Conservation (phyloP, 2,797 vertebrate genomes). For the Gastrophryne carolinensis region DNA sequence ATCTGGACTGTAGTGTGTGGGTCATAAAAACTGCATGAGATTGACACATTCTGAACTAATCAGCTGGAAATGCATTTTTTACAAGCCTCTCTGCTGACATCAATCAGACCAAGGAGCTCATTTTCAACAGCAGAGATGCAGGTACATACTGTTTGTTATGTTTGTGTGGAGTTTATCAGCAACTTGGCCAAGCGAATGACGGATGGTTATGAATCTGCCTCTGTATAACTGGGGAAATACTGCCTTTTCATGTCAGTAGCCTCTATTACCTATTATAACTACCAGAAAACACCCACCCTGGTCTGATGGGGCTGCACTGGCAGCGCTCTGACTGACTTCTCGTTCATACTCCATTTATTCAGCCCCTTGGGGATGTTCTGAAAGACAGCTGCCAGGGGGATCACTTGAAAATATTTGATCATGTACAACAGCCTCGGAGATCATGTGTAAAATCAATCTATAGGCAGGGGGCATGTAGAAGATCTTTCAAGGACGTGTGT, state of each 20-base stretch:
- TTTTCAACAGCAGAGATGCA: slow-evolving; percentile 74
- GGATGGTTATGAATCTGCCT: slow-evolving; percentile 76
- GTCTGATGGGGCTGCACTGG: slow-evolving; percentile 53
- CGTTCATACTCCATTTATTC: slow-evolving; percentile 34
- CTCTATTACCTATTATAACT: slow-evolving; percentile 60
- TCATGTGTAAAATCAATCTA: no score
- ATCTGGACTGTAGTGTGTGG: slow-evolving; percentile 73
- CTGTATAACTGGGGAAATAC: slow-evolving; percentile 68
- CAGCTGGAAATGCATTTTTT: slow-evolving; percentile 80
- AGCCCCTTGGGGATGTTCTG: slow-evolving; percentile 13
- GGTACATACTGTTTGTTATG: slow-evolving; percentile 73
- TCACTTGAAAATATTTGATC: no score
- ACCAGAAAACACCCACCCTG: slow-evolving; percentile 57
- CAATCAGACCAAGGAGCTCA: slow-evolving; percentile 77
- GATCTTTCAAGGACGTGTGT: no score
- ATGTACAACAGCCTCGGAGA: no score
- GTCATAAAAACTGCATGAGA: slow-evolving; percentile 75
- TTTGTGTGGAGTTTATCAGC: slow-evolving; percentile 75
- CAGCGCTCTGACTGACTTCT: slow-evolving; percentile 41
- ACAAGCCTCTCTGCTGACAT: slow-evolving; percentile 75
- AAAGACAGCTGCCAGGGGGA: neutral
- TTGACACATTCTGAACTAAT: slow-evolving; percentile 80
- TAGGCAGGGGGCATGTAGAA: no score
- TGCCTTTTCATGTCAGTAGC: slow-evolving; percentile 58
- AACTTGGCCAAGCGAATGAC: slow-evolving; percentile 72